These are phyloP conservation scores for Omphaloscelis lunosa DNA, from an alignment of 2,888 invertebrate species.

Conservation along the genomic window DNA sequence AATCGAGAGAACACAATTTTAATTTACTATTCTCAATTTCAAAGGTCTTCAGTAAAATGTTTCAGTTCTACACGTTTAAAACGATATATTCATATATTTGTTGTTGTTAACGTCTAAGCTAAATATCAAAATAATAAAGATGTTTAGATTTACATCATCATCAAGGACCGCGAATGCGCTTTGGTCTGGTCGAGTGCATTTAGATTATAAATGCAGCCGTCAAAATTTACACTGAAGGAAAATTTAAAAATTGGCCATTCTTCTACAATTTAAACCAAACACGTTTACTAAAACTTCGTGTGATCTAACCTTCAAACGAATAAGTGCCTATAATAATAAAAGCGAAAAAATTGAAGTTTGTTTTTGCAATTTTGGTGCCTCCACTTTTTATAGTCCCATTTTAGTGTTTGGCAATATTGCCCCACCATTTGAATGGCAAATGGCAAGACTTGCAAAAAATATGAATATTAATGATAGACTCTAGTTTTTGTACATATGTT, in stretches of 20 bases:
- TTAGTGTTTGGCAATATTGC: slow-evolving; percentile 66
- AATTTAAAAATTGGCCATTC: neutral
- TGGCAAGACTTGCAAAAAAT: slow-evolving; percentile 30
- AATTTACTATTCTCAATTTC: neutral
- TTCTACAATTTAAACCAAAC: slow-evolving; percentile 62
- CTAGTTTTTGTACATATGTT: slow-evolving; percentile 4
- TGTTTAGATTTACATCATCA: neutral
- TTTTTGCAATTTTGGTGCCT: slow-evolving; percentile 70
- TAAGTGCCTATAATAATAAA: slow-evolving; percentile 74
- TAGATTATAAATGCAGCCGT: too few species aligned
- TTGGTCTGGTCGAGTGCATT: neutral
- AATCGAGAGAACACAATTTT: neutral
- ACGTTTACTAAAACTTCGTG: slow-evolving; percentile 65
- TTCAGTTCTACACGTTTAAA: neutral
- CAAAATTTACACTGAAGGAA: neutral
- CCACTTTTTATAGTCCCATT: slow-evolving; percentile 67
- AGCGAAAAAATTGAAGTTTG: slow-evolving; percentile 66
- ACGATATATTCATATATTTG: too few species aligned
- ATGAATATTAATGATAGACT: slow-evolving; percentile 33
- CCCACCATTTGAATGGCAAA: slow-evolving; percentile 56
- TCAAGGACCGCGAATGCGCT: neutral
- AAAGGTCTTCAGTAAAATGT: neutral
- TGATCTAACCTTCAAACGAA: slow-evolving; percentile 70
- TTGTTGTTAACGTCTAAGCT: too few species aligned
- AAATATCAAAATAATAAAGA: neutral